Base-by-base conservation (phyloP, 64 coral and sea anemone species). In the Pocillopora verrucosa region DNA sequence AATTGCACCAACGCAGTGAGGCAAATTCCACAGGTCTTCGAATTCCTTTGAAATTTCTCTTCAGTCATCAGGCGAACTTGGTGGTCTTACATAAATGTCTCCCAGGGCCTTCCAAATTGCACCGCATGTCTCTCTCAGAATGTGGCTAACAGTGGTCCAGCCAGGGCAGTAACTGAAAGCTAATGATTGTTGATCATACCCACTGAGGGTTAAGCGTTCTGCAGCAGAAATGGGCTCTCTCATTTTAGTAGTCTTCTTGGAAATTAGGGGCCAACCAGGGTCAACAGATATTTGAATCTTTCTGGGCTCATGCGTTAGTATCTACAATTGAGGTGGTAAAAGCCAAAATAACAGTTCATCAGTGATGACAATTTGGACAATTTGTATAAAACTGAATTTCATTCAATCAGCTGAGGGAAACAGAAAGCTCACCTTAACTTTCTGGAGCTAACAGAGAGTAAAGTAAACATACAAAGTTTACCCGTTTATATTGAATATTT, bases 101-200 rank as follows among this genome's bases (percentile, higher is more conserved):
- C 65, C 26, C 15, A 88, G 76, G 19, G 77, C 61, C 17, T 92
- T n/a, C 76, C 84, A 88, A 68, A 92, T 92, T 34, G 91, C 91
- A 34, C 56, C 26, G 57, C 84, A 92, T 16, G 84, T 92, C 30
- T 92, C 90, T 36, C 58, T 72, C 24, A 80, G 62, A 69, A 80
- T 88, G 14, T 79, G 19, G 64, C 25, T 67, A 19, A 92, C 83
- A 59, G 91, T 87, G 45, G 91, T 80, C 56, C 75, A 69, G 72
- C 84, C 84, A 36, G 82, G 72, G n/a, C 88, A 16, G 57, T 73
- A 90, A 16, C 73, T 57, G 86, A 87, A 87, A 60, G 91, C 58
- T 61, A 92, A 69, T 41, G 74, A 79, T 56, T 85, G 63, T 87
- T 92, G 91, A 38, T 38, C 60, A 85, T 88, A 63, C 11, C 82